phyloP scores from a whole-genome alignment of 2,797 vertebrate species.

The Pseudopleuronectes americanus region DNA sequence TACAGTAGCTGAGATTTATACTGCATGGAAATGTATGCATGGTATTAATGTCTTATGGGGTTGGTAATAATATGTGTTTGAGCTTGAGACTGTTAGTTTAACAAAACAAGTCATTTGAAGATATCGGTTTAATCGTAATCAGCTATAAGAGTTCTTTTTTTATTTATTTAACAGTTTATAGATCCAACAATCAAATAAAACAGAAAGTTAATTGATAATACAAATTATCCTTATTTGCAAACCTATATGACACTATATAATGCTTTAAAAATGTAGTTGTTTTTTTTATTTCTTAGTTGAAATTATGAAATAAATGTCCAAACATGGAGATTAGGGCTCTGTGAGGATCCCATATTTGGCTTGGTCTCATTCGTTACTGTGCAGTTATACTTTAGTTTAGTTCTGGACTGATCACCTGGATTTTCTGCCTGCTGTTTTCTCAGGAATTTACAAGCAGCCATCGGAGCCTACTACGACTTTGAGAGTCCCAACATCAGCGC shows the following conservation, averaged over 20 bases:
- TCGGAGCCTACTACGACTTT: slow-evolving; percentile 98
- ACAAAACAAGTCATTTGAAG: no score
- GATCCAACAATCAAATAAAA: not conserved
- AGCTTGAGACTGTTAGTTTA: no score
- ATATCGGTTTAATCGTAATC: no score
- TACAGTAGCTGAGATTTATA: no score
- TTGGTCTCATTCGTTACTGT: not conserved
- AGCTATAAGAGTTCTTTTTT: no score
- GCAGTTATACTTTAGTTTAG: not conserved
- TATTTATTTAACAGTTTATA: no score
- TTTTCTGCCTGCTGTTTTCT: slow-evolving; percentile 28
- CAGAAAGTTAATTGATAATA: not conserved
- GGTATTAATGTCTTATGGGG: no score
- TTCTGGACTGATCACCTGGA: slow-evolving; percentile 8
- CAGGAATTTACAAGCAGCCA: slow-evolving; percentile 99
- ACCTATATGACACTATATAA: not conserved
- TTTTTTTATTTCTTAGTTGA: no score
- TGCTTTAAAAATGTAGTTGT: not conserved
- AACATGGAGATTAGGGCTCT: no score
- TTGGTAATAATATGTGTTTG: no score
- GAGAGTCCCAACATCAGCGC: slow-evolving; percentile 98
- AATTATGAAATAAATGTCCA: no score
- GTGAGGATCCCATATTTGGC: not conserved
- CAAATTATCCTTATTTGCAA: not conserved
- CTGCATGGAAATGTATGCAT: no score